phyloP scores from a whole-genome alignment of 2,113 vertebrate species.

The Corvus hawaiiensis region DNA sequence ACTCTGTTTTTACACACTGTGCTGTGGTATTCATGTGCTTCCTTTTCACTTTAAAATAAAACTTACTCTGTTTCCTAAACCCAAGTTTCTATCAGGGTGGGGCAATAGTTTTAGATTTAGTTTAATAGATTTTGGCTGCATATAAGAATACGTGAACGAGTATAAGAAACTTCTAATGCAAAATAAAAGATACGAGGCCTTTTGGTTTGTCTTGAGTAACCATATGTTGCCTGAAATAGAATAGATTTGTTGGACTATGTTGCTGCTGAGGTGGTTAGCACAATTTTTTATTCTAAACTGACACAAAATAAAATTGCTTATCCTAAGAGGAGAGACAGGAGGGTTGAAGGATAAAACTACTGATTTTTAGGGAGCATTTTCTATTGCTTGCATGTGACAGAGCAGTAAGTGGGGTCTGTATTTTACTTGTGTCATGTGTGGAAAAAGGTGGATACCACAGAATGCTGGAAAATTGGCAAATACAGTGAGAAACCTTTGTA shows the following conservation, averaged over 20 bases:
- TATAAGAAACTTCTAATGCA: not conserved
- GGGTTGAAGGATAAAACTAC: not conserved
- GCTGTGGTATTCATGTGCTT: not conserved
- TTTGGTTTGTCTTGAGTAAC: not conserved
- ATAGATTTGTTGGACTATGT: not conserved
- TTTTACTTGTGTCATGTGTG: not conserved
- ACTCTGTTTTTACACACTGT: not conserved
- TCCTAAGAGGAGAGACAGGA: not conserved
- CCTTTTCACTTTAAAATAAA: not conserved
- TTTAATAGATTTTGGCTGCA: not conserved
- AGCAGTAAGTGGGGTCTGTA: not conserved
- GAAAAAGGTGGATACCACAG: not conserved
- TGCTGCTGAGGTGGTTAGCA: not conserved
- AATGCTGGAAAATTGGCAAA: not conserved
- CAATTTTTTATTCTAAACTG: not conserved
- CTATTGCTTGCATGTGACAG: not conserved
- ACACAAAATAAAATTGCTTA: not conserved
- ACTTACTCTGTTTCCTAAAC: not conserved
- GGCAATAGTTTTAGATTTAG: not conserved
- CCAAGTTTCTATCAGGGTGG: not conserved
- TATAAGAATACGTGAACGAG: not conserved
- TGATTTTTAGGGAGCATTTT: not conserved
- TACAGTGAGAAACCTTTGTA: not conserved
- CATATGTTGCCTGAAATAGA: not conserved
- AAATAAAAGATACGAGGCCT: not conserved